phyloP scores from a whole-genome alignment of 2,797 vertebrate species.

The Scomberomorus guttatus region DNA sequence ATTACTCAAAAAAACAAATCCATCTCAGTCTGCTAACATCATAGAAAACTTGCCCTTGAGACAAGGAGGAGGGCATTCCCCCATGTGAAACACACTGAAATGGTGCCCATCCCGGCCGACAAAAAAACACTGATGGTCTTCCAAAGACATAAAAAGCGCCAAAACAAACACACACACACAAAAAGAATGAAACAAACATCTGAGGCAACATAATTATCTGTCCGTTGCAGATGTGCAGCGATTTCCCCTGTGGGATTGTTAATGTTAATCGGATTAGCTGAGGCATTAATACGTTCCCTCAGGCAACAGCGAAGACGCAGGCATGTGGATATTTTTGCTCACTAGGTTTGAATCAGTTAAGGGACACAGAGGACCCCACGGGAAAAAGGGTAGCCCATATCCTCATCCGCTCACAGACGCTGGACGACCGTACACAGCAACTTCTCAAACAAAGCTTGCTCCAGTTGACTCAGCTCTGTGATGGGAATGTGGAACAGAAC shows the following conservation, averaged over 20 bases:
- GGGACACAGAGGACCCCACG: conserved; percentile 56
- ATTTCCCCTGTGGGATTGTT: conserved; percentile 84
- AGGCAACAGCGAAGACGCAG: conserved; percentile 68
- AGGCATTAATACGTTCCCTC: conserved; percentile 83
- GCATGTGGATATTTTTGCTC: conserved; percentile 77
- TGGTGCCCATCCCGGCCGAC: conserved; percentile 23
- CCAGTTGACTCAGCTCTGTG: conserved; percentile 47
- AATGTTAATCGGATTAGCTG: conserved; percentile 87
- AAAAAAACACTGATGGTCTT: conserved; percentile 51
- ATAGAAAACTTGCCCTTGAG: conserved; percentile 48
- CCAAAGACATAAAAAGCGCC: conserved; percentile 59
- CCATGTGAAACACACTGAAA: conserved; percentile 52
- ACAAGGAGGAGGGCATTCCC: conserved; percentile 38
- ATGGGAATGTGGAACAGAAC: conserved; percentile 18
- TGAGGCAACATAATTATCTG: conserved; percentile 85
- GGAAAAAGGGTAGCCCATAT: conserved; percentile 56
- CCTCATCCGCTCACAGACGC: conserved; percentile 40
- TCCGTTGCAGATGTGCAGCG: conserved; percentile 82
- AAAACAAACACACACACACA: conserved; percentile 49
- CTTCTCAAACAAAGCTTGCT: conserved; percentile 36
- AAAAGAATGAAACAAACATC: conserved; percentile 76
- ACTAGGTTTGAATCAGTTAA: conserved; percentile 74
- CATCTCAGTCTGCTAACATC: conserved; percentile 39
- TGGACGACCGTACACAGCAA: conserved; percentile 36
- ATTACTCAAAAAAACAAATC: background rate